phyloP scores from a whole-genome alignment of 1,140 invertebrate species.

The Mamestra configurata region DNA sequence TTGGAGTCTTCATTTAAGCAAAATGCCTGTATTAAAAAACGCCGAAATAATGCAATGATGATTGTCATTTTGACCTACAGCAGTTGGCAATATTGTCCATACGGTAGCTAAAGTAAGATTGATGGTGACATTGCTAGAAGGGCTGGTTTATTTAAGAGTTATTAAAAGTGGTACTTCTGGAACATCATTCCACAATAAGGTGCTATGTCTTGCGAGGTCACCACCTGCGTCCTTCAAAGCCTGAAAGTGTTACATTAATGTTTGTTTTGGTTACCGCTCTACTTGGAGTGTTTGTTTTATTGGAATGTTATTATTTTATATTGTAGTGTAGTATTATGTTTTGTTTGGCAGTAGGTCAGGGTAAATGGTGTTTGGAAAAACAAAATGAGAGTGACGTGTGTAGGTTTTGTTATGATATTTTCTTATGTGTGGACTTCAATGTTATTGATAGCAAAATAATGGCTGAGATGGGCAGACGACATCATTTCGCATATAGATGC shows the following conservation, averaged over 20 bases:
- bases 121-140: too few species aligned
- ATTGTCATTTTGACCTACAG: too few species aligned
- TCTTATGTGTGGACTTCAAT: too few species aligned
- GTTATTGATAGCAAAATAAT: too few species aligned
- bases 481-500: too few species aligned
- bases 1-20: too few species aligned
- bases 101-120: too few species aligned
- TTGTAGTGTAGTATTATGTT: not conserved
- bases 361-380: not conserved
- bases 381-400: too few species aligned
- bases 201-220: not conserved
- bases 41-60: too few species aligned
- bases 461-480: too few species aligned
- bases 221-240: not conserved
- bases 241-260: slow-evolving; percentile 6
- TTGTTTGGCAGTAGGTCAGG: not conserved
- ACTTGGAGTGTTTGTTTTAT: slow-evolving; percentile 24
- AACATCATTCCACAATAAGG: not conserved
- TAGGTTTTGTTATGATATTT: too few species aligned
- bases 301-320: not conserved
- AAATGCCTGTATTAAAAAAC: not conserved
- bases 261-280: slow-evolving; percentile 1
- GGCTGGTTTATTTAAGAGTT: not conserved
- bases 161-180: slow-evolving; percentile 6
- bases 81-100: too few species aligned